Base-by-base conservation (phyloP, 2,888 invertebrate genomes). In the Eupithecia vulgata region DNA sequence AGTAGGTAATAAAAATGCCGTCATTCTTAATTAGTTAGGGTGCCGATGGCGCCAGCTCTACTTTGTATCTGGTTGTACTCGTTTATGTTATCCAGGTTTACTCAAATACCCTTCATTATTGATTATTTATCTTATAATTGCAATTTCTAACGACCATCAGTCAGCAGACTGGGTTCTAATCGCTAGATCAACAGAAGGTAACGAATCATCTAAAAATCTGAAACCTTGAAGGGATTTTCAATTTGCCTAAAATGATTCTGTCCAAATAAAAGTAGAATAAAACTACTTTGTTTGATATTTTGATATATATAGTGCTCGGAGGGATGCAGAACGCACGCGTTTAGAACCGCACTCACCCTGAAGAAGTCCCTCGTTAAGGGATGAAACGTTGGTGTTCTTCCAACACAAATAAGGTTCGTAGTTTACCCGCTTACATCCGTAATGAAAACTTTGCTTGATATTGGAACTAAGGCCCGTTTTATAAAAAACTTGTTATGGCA, bases 1-100 rank as follows among this genome's bases (percentile, higher is more conserved):
- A 93, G 87, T 87, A 91, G 89, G 90, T 89, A 90, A 92, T 92
- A 90, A 91, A 91, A 91, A 91, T 91, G 84, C 91, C 89, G 92
- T 92, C 92, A 89, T 87, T 92, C 89, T 90, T 91, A 89, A 92
- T 92, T 92, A 91, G 84, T 79, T 70, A 81, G 85, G 88, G 87
- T 88, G 87, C 86, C 83, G 83, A 81, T 81, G 86, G 82, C 85
- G 84, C 82, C 82, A 81, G 80, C 68, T 45, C 12, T 70, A 71
- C 65, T 45, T 66, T 68, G 71, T 65, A 65, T 69, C 59, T 40
- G 72, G 75, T 70, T 70, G 21, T 67, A 70, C 72, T 67, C 10
- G 71, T 66, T 71, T 40, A 40, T 21, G 21, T 42, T 25, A 40
- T 42, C 65, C 65, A 40, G 65, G 65, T 42, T 65, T 42, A 65